Evolutionary conservation across 2,797 vertebrate genomes (phyloP).

Genomic region (Urophycis tenuis): DNA sequence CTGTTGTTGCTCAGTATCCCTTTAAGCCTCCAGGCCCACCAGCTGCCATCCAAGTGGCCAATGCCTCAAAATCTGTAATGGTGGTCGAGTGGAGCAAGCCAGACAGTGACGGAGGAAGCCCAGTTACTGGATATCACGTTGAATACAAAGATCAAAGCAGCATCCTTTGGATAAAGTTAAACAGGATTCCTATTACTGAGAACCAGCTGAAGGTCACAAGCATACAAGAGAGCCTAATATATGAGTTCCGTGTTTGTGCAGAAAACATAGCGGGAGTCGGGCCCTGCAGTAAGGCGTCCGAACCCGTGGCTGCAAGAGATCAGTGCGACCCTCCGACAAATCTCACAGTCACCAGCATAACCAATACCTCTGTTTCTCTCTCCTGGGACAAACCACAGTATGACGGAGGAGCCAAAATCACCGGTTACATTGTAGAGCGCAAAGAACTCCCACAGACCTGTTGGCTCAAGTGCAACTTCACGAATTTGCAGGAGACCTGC

Average conservation of each 20-base stretch:
- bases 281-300: constrained; percentile 83
- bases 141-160: constrained; percentile 95
- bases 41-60: constrained; percentile 73
- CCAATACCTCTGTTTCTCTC: constrained; percentile 86
- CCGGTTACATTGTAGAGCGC: constrained; percentile 88
- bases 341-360: constrained; percentile 89
- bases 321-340: constrained; percentile 91
- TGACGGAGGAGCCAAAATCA: constrained; percentile 95
- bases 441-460: constrained; percentile 87
- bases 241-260: constrained; percentile 88
- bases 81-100: constrained; percentile 83
- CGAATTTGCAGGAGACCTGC: constrained; percentile 87
- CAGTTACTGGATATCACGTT: constrained; percentile 84
- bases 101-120: constrained; percentile 85
- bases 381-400: constrained; percentile 93
- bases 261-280: constrained; percentile 92
- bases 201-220: constrained; percentile 86
- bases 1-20: constrained; percentile 88
- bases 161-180: constrained; percentile 92
- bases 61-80: constrained; percentile 86
- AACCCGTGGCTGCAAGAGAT: constrained; percentile 88
- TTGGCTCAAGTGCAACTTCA: constrained; percentile 97
- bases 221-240: constrained; percentile 87
- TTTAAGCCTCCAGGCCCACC: constrained; percentile 88
- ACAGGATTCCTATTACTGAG: constrained; percentile 80